These are phyloP conservation scores for Chelon labrosus DNA, from an alignment of 2,797 vertebrate genomes.

Conservation along the genomic window DNA sequence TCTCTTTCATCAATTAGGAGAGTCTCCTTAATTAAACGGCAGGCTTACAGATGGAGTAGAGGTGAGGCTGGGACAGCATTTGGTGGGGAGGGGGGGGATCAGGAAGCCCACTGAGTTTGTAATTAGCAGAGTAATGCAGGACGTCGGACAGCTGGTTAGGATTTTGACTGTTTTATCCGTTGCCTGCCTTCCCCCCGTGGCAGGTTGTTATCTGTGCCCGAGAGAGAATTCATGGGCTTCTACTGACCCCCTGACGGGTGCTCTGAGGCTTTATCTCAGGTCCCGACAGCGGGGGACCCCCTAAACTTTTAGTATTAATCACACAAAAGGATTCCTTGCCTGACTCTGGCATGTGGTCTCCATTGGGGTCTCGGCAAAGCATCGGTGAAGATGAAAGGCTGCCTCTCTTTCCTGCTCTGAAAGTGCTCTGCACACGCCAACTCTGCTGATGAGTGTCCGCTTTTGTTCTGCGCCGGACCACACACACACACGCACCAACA, in stretches of 20 bases:
- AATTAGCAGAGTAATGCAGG: conserved; percentile 78
- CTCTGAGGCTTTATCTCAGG: conserved; percentile 54
- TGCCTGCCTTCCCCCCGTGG: conserved; percentile 46
- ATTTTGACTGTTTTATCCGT: conserved; percentile 73
- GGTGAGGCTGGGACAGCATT: conserved; percentile 56
- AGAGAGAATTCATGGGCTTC: conserved; percentile 60
- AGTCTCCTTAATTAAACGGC: conserved; percentile 75
- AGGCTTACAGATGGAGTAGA: conserved; percentile 70
- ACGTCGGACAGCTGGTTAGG: conserved; percentile 75
- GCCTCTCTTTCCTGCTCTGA: conserved; percentile 44
- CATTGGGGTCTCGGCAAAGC: conserved; percentile 59
- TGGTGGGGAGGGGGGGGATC: conserved; percentile 26
- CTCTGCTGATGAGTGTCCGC: conserved; percentile 63
- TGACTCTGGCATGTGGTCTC: conserved; percentile 68
- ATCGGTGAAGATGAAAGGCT: conserved; percentile 70
- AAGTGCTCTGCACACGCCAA: conserved; percentile 62
- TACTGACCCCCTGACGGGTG: conserved; percentile 54
- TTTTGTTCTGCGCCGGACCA: conserved; percentile 73
- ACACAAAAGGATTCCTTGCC: conserved; percentile 73
- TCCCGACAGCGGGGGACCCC: conserved; percentile 58
- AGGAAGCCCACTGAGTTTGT: conserved; percentile 76
- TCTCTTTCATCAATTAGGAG: conserved; percentile 81
- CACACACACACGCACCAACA: conserved; percentile 61
- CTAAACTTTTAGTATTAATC: conserved; percentile 72
- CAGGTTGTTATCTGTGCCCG: conserved; percentile 68